Evolutionary conservation across 64 coral and sea anemone species (phyloP).

Genomic region (Acropora tenuis): DNA sequence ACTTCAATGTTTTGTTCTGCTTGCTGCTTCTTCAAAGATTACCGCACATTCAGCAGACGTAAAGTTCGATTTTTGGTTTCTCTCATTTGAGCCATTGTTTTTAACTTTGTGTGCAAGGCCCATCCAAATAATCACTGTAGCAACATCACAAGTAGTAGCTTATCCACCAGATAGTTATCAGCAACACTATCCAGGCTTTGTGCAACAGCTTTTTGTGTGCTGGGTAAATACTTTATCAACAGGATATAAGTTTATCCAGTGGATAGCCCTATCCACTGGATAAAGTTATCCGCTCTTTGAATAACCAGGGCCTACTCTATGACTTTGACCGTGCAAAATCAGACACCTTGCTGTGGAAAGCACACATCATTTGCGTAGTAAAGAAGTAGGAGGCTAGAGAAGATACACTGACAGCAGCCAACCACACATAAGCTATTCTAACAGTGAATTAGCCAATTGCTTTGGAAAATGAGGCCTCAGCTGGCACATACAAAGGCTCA

Average conservation of each 20-base stretch:
- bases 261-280: slow-evolving; percentile 25
- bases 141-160: neutral
- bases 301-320: slow-evolving; percentile 8
- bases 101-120: neutral
- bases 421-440: too few species aligned
- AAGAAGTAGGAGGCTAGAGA: too few species aligned
- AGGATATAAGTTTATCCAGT: slow-evolving; percentile 33
- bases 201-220: slow-evolving; percentile 43
- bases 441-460: too few species aligned
- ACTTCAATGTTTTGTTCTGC: slow-evolving; percentile 11
- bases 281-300: slow-evolving; percentile 53
- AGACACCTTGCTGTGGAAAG: too few species aligned
- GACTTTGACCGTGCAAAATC: too few species aligned
- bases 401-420: too few species aligned
- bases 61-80: slow-evolving; percentile 32
- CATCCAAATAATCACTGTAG: neutral
- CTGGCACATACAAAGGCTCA: too few species aligned
- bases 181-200: slow-evolving; percentile 24
- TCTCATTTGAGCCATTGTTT: slow-evolving; percentile 17
- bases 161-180: slow-evolving; percentile 33
- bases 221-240: slow-evolving; percentile 33
- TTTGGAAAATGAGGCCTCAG: neutral
- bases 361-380: too few species aligned
- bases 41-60: slow-evolving; percentile 3
- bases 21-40: neutral